These are phyloP conservation scores for Crioceris asparagi DNA, from an alignment of 2,888 invertebrate genomes.

Conservation along the genomic window DNA sequence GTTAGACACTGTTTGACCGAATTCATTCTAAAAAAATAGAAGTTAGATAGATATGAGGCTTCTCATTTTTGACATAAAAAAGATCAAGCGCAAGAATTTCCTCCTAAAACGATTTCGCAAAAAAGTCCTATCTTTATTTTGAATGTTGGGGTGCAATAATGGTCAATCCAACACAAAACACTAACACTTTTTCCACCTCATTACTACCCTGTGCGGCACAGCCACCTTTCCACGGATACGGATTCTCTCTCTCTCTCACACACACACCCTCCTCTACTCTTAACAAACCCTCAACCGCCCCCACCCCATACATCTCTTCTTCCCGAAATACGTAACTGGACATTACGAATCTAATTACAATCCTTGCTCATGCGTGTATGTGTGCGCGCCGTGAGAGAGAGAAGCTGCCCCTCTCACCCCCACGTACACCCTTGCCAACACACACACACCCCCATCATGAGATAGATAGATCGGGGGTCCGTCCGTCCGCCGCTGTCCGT, in stretches of 20 bases:
- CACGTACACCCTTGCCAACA: too few relatives aligned
- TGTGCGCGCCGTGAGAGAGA: slow-evolving; percentile 21
- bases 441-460: too few relatives aligned
- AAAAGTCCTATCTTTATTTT: too few relatives aligned
- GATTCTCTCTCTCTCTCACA: slow-evolving; percentile 12
- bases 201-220: neutral
- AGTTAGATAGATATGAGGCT: too few relatives aligned
- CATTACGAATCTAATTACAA: slow-evolving; percentile 45
- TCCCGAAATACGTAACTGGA: slow-evolving; percentile 38
- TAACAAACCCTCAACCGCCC: slow-evolving; percentile 14
- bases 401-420: too few relatives aligned
- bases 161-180: slow-evolving; percentile 9
- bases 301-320: slow-evolving; percentile 20
- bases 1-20: too few relatives aligned
- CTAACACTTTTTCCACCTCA: neutral
- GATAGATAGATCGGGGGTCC: too few relatives aligned
- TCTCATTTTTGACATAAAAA: too few relatives aligned
- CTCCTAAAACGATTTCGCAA: too few relatives aligned
- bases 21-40: too few relatives aligned
- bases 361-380: slow-evolving; percentile 42
- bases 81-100: too few relatives aligned
- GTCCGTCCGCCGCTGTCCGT: too few relatives aligned
- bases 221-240: neutral
- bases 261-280: slow-evolving; percentile 11
- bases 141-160: slow-evolving; percentile 5